These are phyloP conservation scores for Caenorhabditis tropicalis DNA, from an alignment of 1,140 invertebrate species.

Conservation along the genomic window DNA sequence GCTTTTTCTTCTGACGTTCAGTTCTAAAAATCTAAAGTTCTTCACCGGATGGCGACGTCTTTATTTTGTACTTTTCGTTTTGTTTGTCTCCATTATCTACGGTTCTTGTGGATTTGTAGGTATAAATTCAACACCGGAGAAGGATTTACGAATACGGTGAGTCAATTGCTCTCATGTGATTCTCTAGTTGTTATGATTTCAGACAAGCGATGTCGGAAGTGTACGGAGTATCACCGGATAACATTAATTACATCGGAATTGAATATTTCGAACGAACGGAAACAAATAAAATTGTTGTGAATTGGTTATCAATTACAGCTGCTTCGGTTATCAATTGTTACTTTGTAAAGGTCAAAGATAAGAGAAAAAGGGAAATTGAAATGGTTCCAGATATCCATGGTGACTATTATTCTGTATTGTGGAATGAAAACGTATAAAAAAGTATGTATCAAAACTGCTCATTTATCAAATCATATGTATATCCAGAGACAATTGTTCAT, in stretches of 20 bases:
- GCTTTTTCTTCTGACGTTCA: background rate
- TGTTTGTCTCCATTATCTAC: background rate
- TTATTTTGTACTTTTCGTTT: background rate
- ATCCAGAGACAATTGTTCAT: background rate
- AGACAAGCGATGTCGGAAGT: background rate
- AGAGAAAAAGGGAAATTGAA: background rate
- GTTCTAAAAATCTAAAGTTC: background rate
- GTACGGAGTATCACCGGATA: background rate
- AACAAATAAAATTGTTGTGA: background rate
- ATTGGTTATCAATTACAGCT: background rate
- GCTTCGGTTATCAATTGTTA: background rate
- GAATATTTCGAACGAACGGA: slow-evolving; percentile 9
- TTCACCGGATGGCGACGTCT: slow-evolving; percentile 6
- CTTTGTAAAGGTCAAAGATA: background rate
- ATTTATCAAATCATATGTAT: background rate
- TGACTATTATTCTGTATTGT: background rate
- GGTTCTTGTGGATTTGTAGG: background rate
- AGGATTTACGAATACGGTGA: background rate
- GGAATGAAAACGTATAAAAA: background rate
- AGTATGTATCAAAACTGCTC: background rate
- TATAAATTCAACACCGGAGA: background rate
- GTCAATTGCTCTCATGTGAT: background rate
- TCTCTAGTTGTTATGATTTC: background rate
- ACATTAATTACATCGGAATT: background rate
- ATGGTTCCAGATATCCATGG: background rate